phyloP scores from a whole-genome alignment of 2,888 invertebrate species.

The Poecilobothrus nobilitatus region DNA sequence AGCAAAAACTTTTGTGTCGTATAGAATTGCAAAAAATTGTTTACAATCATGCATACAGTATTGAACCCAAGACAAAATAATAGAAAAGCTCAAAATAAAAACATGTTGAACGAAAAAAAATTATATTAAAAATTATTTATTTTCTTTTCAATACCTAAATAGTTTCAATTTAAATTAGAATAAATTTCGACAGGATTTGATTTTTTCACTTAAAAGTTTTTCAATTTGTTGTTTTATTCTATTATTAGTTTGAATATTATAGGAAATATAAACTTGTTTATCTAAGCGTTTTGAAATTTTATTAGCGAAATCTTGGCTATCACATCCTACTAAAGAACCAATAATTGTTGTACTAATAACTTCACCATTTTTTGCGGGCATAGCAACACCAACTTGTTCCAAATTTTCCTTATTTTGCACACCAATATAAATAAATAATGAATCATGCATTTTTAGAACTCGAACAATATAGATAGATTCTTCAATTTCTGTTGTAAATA shows the following conservation, averaged over 20 bases:
- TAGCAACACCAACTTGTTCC: conserved; percentile 36
- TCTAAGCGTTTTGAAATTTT: conserved; percentile 41
- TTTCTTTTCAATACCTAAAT: no score
- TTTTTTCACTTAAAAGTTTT: conserved; percentile 42
- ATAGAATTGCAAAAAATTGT: no score
- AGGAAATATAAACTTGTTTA: conserved; percentile 47
- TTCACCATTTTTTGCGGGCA: conserved; percentile 27
- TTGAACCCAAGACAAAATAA: no score
- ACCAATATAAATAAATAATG: conserved; percentile 45
- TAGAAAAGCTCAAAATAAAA: no score
- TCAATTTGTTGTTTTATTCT: conserved; percentile 37
- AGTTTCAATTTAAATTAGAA: conserved; percentile 32
- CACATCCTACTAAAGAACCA: conserved; percentile 37
- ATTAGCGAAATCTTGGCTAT: conserved; percentile 35
- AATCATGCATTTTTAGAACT: conserved; percentile 43
- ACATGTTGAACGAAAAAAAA: no score
- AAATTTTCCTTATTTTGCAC: conserved; percentile 35
- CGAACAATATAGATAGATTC: conserved; percentile 40
- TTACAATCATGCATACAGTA: no score
- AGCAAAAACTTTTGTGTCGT: no score
- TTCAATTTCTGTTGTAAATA: conserved; percentile 34
- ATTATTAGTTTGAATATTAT: conserved; percentile 41
- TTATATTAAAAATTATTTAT: no score
- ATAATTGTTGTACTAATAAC: conserved; percentile 40
- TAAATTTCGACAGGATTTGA: conserved; percentile 36